A percentile compares a stretch with the other conserved stretches of the same genome.
These are phyloP conservation scores for Zaprionus lachaisei DNA, from an alignment of 1,140 invertebrate genomes.

Conservation along the genomic window DNA sequence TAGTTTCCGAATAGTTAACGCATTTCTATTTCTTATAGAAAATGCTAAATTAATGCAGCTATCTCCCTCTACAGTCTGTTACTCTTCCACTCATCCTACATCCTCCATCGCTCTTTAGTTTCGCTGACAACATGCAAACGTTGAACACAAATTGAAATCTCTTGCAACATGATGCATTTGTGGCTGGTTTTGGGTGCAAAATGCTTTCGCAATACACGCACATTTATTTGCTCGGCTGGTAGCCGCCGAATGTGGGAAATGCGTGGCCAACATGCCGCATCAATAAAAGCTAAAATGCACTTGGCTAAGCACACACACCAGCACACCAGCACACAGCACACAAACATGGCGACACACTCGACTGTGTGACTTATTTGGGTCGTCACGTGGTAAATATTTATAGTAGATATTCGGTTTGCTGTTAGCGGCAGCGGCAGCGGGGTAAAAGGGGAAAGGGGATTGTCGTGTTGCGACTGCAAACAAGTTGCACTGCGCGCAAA, in stretches of 20 bases:
- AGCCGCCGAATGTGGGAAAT: constrained; percentile 62
- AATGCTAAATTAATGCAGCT: background rate
- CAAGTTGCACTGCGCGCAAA: constrained; percentile 15
- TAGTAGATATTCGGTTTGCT: constrained; percentile 47
- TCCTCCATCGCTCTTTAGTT: background rate
- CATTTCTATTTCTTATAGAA: background rate
- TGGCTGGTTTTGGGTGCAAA: constrained; percentile 19
- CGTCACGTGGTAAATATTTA: constrained; percentile 57
- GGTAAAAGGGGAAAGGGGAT: constrained; percentile 9
- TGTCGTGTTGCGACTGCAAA: constrained; percentile 21
- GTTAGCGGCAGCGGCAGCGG: background rate
- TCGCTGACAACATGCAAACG: constrained; percentile 4
- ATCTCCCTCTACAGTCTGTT: background rate
- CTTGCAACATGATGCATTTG: constrained; percentile 26
- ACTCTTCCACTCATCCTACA: background rate
- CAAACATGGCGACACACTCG: constrained; percentile 5
- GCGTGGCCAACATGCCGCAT: constrained; percentile 63
- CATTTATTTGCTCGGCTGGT: constrained; percentile 42
- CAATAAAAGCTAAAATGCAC: constrained; percentile 80
- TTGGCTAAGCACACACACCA: constrained; percentile 64
- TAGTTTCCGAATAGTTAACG: background rate
- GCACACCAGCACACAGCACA: constrained; percentile 9
- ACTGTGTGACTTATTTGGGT: constrained; percentile 49
- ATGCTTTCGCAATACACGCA: constrained; percentile 63
- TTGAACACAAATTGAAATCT: background rate